Evolutionary conservation across 1,140 invertebrate species (phyloP).

Genomic region (Lasioglossum baleicum): DNA sequence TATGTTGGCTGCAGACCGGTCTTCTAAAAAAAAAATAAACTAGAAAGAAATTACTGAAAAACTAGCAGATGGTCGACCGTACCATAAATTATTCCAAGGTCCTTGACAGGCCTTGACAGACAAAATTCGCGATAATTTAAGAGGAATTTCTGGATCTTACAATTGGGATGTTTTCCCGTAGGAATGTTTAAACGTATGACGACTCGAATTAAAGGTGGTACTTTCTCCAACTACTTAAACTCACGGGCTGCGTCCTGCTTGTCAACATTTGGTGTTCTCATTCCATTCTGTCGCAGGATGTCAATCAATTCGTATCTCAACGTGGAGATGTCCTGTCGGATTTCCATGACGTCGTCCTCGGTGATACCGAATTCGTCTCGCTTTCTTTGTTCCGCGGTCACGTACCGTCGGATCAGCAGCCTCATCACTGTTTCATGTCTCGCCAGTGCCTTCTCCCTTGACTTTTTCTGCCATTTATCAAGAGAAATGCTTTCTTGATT

Average conservation of each 20-base stretch:
- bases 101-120: no score
- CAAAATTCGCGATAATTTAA: no score
- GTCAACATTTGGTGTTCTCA: constrained; percentile 87
- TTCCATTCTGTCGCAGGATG: constrained; percentile 90
- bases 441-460: constrained; percentile 84
- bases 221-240: no score
- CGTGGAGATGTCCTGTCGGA: constrained; percentile 95
- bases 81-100: no score
- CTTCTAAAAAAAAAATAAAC: no score
- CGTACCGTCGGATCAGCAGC: constrained; percentile 88
- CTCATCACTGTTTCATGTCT: constrained; percentile 89
- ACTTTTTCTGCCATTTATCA: constrained; percentile 84
- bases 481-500: not conserved
- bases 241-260: constrained; percentile 78
- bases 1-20: no score
- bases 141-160: no score
- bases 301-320: constrained; percentile 93
- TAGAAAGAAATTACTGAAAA: no score
- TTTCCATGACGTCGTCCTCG: constrained; percentile 97
- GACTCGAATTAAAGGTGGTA: no score
- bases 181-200: no score
- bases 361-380: constrained; percentile 92
- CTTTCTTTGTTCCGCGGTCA: constrained; percentile 90
- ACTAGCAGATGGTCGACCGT: no score
- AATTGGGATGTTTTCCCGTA: no score